A percentile compares a stretch with the other conserved stretches of the same genome.
Conservation (phyloP, 2,888 invertebrate species). For the Nowickia ferox region DNA sequence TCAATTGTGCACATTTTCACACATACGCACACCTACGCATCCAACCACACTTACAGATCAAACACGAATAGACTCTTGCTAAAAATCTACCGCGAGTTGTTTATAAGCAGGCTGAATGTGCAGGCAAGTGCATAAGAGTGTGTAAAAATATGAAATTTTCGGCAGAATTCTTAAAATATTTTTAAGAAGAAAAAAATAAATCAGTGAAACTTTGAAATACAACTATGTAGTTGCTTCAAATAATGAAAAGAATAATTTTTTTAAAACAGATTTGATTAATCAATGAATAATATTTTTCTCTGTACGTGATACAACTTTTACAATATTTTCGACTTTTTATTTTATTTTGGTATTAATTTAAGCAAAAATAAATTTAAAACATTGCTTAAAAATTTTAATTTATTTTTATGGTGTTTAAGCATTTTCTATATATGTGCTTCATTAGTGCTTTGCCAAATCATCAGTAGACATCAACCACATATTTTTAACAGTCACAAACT, state of each 20-base stretch:
- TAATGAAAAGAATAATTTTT: slow-evolving; percentile 6
- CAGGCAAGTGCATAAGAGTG: not conserved
- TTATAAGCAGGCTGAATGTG: not conserved
- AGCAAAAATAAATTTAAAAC: too few relatives aligned
- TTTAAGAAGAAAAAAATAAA: not conserved
- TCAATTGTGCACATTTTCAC: slow-evolving; percentile 75
- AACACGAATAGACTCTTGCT: not conserved
- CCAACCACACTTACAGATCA: not conserved
- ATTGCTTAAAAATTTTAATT: too few relatives aligned
- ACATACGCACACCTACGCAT: slow-evolving; percentile 41
- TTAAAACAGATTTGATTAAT: too few relatives aligned
- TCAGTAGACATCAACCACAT: too few relatives aligned
- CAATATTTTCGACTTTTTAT: too few relatives aligned
- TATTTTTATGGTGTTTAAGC: too few relatives aligned
- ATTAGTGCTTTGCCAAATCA: too few relatives aligned
- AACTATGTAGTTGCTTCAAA: not conserved
- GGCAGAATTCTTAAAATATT: slow-evolving; percentile 27
- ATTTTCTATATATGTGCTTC: too few relatives aligned
- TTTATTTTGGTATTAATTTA: too few relatives aligned
- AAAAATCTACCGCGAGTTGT: not conserved
- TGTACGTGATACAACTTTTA: too few relatives aligned
- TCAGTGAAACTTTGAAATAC: not conserved
- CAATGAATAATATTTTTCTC: too few relatives aligned
- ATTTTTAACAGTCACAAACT: too few relatives aligned
- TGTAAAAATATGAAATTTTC: not conserved